phyloP scores from a whole-genome alignment of 2,113 vertebrate genomes.

The Lepus americanus region DNA sequence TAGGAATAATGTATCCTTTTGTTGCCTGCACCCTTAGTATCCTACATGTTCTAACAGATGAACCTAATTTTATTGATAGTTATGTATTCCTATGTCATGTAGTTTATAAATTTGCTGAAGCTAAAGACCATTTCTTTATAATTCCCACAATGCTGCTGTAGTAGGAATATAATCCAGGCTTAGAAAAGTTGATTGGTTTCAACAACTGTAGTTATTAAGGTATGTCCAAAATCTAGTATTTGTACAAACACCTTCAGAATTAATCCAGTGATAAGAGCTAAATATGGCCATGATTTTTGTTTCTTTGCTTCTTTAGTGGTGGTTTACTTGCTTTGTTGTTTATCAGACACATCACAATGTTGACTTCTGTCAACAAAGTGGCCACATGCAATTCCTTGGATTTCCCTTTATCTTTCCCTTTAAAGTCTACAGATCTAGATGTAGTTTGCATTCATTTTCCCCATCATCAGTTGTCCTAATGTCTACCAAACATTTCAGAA shows the following conservation, averaged over 20 bases:
- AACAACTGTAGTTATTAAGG: background rate
- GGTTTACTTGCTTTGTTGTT: background rate
- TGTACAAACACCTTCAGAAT: background rate
- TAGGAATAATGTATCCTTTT: background rate
- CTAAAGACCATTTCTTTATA: background rate
- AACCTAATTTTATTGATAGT: background rate
- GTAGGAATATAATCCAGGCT: background rate
- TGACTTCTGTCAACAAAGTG: background rate
- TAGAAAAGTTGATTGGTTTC: background rate
- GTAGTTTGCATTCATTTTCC: background rate
- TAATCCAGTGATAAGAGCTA: background rate
- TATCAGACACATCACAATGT: background rate
- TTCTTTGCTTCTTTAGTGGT: background rate
- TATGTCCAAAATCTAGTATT: background rate
- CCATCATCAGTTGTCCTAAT: background rate
- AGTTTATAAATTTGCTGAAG: background rate
- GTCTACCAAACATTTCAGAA: background rate
- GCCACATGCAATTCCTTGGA: background rate
- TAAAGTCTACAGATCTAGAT: background rate
- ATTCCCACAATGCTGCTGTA: background rate
- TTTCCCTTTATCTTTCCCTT: constrained; percentile 33
- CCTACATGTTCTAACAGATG: background rate
- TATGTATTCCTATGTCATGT: background rate
- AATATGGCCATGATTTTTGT: background rate
- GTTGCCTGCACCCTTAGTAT: background rate